Evolutionary conservation across 2,797 vertebrate genomes (phyloP).

Genomic region (Poecilia velifera): DNA sequence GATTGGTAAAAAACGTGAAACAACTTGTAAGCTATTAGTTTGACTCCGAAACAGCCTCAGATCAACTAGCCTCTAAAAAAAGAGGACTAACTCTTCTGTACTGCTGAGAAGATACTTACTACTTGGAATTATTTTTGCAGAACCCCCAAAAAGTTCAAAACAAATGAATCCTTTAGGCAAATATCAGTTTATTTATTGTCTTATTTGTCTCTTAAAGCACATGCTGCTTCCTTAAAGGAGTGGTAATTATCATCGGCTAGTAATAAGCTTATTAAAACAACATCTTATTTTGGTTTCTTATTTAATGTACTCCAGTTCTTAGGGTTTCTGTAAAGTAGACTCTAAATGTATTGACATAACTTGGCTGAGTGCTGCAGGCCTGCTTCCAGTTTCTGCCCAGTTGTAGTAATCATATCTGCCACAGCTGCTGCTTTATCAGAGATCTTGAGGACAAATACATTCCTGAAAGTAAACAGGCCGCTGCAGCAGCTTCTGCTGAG

Average conservation of each 20-base stretch:
- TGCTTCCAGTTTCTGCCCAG: conserved; percentile 49
- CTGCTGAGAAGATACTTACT: neutral
- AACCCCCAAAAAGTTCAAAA: neutral
- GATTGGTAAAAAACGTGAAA: neutral
- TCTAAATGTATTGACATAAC: conserved; percentile 18
- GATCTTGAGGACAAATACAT: conserved; percentile 68
- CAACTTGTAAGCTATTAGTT: neutral
- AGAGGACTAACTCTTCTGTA: neutral
- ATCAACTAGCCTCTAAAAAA: neutral
- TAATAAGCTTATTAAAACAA: neutral
- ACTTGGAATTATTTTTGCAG: neutral
- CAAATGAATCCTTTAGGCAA: neutral
- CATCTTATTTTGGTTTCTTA: conserved; percentile 5
- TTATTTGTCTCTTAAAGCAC: no score
- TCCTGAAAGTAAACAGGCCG: conserved; percentile 59
- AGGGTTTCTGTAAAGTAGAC: conserved; percentile 11
- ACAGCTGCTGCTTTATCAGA: conserved; percentile 73
- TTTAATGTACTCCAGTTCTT: neutral
- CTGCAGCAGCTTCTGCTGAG: conserved; percentile 54
- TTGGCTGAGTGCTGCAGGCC: conserved; percentile 13
- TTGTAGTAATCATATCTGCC: conserved; percentile 76
- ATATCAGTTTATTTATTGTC: neutral
- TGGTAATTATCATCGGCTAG: neutral
- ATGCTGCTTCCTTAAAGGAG: neutral
- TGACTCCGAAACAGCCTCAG: neutral